Percentiles rank a stretch among this genome's conserved stretches.
Conservation (phyloP, 2,113 vertebrate genomes). For the Chelonoidis abingdonii region DNA sequence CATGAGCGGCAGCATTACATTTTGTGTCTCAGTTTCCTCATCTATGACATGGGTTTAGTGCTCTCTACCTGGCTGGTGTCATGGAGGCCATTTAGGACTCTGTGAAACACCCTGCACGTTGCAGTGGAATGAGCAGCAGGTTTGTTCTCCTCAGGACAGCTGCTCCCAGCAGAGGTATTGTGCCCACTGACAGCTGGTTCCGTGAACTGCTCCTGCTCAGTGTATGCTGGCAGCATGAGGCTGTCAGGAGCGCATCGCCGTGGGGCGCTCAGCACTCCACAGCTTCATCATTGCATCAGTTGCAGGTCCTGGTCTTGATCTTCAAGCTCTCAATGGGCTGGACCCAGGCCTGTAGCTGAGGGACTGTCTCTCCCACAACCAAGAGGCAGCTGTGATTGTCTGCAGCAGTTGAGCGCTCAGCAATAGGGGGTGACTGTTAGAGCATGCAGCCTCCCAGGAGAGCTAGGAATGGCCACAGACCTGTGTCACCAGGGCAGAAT, state of each 20-base stretch:
- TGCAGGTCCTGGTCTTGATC: too few species aligned
- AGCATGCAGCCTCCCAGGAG: neutral
- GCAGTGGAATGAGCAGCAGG: neutral
- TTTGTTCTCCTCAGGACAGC: neutral
- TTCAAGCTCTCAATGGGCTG: neutral
- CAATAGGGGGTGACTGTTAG: neutral
- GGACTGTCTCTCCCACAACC: fast-evolving
- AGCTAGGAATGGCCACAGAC: neutral
- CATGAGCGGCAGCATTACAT: neutral
- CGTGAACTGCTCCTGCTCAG: neutral
- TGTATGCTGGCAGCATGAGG: neutral
- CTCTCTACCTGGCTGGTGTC: neutral
- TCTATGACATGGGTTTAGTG: neutral
- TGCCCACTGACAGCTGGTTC: neutral
- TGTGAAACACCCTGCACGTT: neutral
- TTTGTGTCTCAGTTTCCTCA: neutral
- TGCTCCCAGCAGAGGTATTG: neutral
- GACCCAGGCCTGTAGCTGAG: neutral
- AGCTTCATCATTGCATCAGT: neutral
- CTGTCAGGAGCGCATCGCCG: neutral
- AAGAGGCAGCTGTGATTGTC: neutral
- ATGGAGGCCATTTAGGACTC: neutral
- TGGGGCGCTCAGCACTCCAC: neutral
- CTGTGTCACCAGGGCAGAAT: neutral
- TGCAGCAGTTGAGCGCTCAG: fast-evolving